Evolutionary conservation across 1,140 invertebrate species (phyloP), one percentile per base, ranked within the genome.

Genomic region (Drosophila athabasca): DNA sequence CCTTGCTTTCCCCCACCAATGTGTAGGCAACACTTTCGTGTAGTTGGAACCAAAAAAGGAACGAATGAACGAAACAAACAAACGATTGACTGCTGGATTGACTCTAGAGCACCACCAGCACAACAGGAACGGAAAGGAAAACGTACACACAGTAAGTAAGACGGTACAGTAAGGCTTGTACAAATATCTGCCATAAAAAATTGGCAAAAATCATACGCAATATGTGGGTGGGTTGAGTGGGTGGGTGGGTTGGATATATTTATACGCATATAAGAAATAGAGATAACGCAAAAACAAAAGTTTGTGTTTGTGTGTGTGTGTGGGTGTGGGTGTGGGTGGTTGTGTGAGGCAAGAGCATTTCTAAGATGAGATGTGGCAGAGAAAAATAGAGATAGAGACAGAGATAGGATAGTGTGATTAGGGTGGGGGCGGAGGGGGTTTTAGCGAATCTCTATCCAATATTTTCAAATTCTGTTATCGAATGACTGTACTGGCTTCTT

Each of bases 171-270:
- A 39, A 39, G 35, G 13, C 35, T 39, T 39, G 66, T 69, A 69
- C 19, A 69, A 57, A 69, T 57, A 44, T 58, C 19, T 69, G 66
- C 64, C 45, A 15, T 48, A 26, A 50, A 35, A 50, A 58, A 48
- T 17, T 50, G 64, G 64, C 52, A 31, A 69, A 69, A 70, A 69
- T 69, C 67, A 70, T 69, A 69, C 65, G 44, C 45, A 70, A 69
- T 58, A 69, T 65, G 68, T 69, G 69, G 2, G 29, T 8, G 29
- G 29, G 2, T 8, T 3, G 2, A 8, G 6, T 3, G 66, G 64
- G 31, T 69, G 51, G 44, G 51, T 8, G 29, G 29, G 17, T 19
- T 44, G 65, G 49, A 66, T 52, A 35, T 64, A 64, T 66, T 35
- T 46, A 52, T 46, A 35, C 29, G 39, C 57, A 69, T 41, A 51